These are phyloP conservation scores for Synanthedon tipuliformis DNA, from an alignment of 2,888 invertebrate genomes.

Conservation along the genomic window DNA sequence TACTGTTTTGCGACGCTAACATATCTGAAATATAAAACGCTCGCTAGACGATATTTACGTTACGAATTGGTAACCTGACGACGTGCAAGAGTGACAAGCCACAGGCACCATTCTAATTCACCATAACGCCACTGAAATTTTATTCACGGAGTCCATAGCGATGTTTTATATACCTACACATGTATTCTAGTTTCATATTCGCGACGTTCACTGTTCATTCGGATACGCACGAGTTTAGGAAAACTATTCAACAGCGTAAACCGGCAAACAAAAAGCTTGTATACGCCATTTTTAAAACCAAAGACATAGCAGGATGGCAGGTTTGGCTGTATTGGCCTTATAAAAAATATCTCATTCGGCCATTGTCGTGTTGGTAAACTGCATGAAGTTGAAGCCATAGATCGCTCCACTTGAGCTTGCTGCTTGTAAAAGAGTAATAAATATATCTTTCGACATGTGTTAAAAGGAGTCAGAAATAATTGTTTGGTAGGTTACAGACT, in stretches of 20 bases:
- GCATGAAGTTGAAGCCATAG: conserved; percentile 56
- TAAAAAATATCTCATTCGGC: conserved; percentile 69
- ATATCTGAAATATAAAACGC: conserved; percentile 68
- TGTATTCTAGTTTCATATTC: conserved; percentile 70
- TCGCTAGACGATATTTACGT: conserved; percentile 65
- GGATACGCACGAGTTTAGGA: conserved; percentile 50
- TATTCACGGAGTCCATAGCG: conserved; percentile 61
- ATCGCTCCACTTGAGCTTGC: conserved; percentile 65
- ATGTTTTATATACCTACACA: conserved; percentile 66
- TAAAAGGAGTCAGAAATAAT: conserved; percentile 61
- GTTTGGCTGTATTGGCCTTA: conserved; percentile 63
- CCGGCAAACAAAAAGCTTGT: conserved; percentile 74
- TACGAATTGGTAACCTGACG: conserved; percentile 65
- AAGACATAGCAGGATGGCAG: conserved; percentile 71
- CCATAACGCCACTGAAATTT: conserved; percentile 64
- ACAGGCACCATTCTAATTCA: conserved; percentile 70
- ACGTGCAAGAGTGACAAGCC: conserved; percentile 67
- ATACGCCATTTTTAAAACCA: conserved; percentile 74
- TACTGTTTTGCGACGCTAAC: conserved; percentile 65
- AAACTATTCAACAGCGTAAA: conserved; percentile 66
- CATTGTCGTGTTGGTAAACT: conserved; percentile 72
- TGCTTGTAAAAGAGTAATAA: conserved; percentile 65
- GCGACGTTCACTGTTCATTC: conserved; percentile 53
- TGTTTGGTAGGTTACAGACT: conserved; percentile 14
- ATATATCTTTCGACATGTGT: conserved; percentile 62